Conservation (phyloP, 2,888 invertebrate genomes). For the Eledona agricola region DNA sequence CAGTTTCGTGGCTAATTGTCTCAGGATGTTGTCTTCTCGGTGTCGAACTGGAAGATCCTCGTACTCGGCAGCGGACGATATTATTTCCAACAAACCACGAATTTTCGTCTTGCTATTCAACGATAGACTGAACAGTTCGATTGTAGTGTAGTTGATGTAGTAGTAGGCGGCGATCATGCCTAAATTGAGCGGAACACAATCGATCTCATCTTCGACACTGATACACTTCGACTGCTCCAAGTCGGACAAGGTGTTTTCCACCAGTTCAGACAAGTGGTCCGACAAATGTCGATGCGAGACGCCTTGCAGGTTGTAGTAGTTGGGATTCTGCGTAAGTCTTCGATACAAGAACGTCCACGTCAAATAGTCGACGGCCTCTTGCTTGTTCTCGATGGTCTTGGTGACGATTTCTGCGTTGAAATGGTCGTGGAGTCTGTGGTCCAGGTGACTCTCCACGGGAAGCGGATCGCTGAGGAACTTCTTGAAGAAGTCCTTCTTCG, state of each 20-base stretch:
- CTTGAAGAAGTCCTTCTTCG: conserved; percentile 98
- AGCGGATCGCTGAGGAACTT: conserved; percentile 97
- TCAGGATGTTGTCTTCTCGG: conserved; percentile 89
- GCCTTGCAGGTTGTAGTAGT: conserved; percentile 98
- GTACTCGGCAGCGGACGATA: conserved; percentile 97
- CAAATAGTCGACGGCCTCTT: conserved; percentile 98
- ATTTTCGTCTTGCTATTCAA: conserved; percentile 98
- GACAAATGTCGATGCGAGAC: conserved; percentile 96
- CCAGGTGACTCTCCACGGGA: conserved; percentile 97
- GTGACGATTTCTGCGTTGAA: conserved; percentile 99
- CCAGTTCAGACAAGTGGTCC: conserved; percentile 97
- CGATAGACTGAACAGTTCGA: conserved; percentile 97
- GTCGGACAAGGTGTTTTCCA: conserved; percentile 94
- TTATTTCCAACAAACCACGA: conserved; percentile 95
- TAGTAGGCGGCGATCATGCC: conserved; percentile 99
- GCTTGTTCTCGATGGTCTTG: conserved; percentile 99
- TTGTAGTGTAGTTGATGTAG: conserved; percentile 99
- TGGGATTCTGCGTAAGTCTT: conserved; percentile 97
- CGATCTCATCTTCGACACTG: conserved; percentile 97
- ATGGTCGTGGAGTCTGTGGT: conserved; percentile 98
- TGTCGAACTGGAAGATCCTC: conserved; percentile 94
- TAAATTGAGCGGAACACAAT: conserved; percentile 93
- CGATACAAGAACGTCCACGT: conserved; percentile 99
- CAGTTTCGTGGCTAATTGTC: conserved; percentile 65
- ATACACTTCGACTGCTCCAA: conserved; percentile 97